Base-by-base conservation (phyloP, 2,888 invertebrate species). In the Heliconius ethilla region DNA sequence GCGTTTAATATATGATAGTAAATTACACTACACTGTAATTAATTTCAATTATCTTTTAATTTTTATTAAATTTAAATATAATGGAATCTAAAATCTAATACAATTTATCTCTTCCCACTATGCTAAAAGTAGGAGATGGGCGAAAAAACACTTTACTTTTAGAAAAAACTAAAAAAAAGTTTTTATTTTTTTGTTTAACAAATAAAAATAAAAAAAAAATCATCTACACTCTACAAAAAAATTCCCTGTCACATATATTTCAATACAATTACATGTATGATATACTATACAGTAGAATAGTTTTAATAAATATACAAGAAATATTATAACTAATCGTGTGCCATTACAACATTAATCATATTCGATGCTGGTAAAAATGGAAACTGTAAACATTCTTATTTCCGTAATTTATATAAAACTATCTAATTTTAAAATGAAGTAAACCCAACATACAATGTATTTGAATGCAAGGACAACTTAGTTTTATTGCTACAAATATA, bases 1-100 rank as follows among this genome's bases (percentile, higher is more conserved):
- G 80, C 79, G 69, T 78, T 78, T n/a, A 51, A 40, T n/a, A 51
- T 67, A 59, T 66, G 18, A n/a, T 25, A 37, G 63, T 63, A 62
- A 65, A 73, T 77, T 77, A 70, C 63, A 70, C 59, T 66, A 22
- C 74, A 37, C 67, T 67, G 59, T 13, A 65, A 40, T 29, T 65
- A 65, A 63, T 74, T n/a, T n/a, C n/a, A n/a, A n/a, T n/a, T n/a
- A n/a, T n/a, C n/a, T n/a, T n/a, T n/a, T n/a, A n/a, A n/a, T n/a
- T n/a, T n/a, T n/a, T n/a, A n/a, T n/a, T n/a, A n/a, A n/a, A n/a
- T n/a, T n/a, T 45, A 74, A 27, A 63, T 40, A 65, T 25, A 40
- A 40, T 45, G 9, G 63, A 29, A 11, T 63, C 40, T 22, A 37
- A 74, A 40, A 3, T 27, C 7, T 9, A 15, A 45, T 27, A 40